Evolutionary conservation across 2,113 vertebrate genomes (phyloP).

Genomic region (Etheostoma cragini): DNA sequence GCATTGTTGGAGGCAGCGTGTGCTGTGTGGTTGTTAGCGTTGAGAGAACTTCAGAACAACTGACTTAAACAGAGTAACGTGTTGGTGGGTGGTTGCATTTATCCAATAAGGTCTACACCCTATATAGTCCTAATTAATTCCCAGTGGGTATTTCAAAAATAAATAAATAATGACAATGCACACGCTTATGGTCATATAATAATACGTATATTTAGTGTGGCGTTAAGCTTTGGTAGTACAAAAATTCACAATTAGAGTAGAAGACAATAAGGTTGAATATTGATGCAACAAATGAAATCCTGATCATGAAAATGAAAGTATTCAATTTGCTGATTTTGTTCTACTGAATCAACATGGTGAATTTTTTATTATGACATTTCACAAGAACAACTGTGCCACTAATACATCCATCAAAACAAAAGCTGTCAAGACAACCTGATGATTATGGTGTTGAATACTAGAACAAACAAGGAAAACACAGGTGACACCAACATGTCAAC

Average conservation of each 20-base stretch:
- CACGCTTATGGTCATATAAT: not conserved
- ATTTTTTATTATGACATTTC: conserved; percentile 5
- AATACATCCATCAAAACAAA: conserved; percentile 23
- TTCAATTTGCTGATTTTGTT: conserved; percentile 15
- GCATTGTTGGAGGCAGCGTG: not conserved
- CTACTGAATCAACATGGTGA: conserved; percentile 8
- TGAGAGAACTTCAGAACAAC: conserved; percentile 9
- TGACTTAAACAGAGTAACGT: not conserved
- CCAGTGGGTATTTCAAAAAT: conserved; percentile 12
- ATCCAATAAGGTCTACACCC: not conserved
- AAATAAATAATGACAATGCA: not conserved
- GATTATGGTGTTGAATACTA: not conserved
- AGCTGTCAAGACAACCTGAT: conserved; percentile 20
- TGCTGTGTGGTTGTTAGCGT: not conserved
- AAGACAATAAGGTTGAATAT: conserved; percentile 19
- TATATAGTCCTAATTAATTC: not conserved
- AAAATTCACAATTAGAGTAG: conserved; percentile 8
- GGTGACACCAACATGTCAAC: conserved; percentile 7
- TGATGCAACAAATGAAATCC: conserved; percentile 6
- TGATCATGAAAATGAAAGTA: conserved; percentile 12
- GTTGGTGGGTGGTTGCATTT: not conserved
- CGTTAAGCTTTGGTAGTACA: conserved; percentile 22
- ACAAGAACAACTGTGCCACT: conserved; percentile 7
- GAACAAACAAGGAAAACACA: not conserved
- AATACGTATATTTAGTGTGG: conserved; percentile 8